Evolutionary conservation across 2,888 invertebrate genomes (phyloP), one percentile per base, ranked within the genome.

Genomic region (Embidobia sp.): DNA sequence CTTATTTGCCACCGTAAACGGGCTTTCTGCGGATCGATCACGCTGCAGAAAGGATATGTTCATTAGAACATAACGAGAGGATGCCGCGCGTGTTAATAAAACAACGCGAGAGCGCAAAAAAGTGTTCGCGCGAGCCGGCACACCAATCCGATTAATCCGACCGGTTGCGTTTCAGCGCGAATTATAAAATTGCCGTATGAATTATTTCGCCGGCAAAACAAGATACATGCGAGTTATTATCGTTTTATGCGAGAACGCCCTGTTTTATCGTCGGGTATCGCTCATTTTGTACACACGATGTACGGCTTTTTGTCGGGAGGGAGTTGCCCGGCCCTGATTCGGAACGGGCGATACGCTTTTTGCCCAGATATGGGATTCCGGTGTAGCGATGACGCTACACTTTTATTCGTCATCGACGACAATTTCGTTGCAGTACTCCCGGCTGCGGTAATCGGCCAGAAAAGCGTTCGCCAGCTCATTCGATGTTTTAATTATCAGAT

Each of bases 31-130:
- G 42, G 53, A 57, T 69, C 67, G 67, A 64, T 64, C 64, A 13
- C 59, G 51, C 40, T 19, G 35, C 18, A 55, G 33, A 48, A 26
- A 61, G 46, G 46, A 53, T 61, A 40, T 55, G 63, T 63, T 63
- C 63, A 72, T 72, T 48, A 72, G 59, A 63, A 53, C 55, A 48
- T 63, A 70, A 70, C 70, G 53, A 61, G 61, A 44, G 19, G 55
- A 53, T n/a, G 27, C 26, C 37, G 44, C n/a, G 35, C 44, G 46
- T 37, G 42, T 37, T 51, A 51, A 51, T 35, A 37, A 70, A 61
- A 70, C 48, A 51, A 51, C 51, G 42, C n/a, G 51, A 61, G 57
- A 19, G 44, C 13, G 31, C 35, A 22, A 59, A 48, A 59, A 69
- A 69, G n/a, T 8, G 11, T 19, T 7, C 22, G 31, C 57, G 22